Percentiles rank a stretch among this genome's conserved stretches.
Evolutionary conservation across 2,113 vertebrate species (phyloP).

Genomic region (Phrynosoma blainvillii): DNA sequence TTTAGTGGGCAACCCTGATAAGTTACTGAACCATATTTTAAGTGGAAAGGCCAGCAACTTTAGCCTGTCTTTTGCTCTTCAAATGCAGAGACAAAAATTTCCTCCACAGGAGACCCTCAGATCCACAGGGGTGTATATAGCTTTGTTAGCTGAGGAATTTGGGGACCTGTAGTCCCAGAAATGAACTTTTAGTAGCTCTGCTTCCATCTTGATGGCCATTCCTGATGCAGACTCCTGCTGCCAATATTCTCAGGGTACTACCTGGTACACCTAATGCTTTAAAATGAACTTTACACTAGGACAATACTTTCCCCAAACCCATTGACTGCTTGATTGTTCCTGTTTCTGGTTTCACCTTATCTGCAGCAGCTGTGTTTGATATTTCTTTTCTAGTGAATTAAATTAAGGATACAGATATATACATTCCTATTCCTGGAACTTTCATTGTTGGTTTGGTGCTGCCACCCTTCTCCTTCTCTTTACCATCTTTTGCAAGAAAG

Average conservation of each 20-base stretch:
- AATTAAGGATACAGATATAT: background rate
- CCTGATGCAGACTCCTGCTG: too few species aligned
- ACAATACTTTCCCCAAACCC: too few species aligned
- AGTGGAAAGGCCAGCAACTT: background rate
- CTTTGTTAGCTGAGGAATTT: too few species aligned
- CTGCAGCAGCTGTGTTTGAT: background rate
- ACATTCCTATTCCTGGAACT: background rate
- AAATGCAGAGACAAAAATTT: background rate
- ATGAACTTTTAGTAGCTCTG: too few species aligned
- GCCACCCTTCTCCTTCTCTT: background rate
- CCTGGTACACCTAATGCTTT: too few species aligned
- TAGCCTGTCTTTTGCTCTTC: background rate
- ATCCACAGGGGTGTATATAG: too few species aligned
- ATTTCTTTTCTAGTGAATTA: background rate
- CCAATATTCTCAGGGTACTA: too few species aligned
- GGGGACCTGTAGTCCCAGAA: too few species aligned
- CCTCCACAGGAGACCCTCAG: background rate
- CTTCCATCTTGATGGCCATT: too few species aligned
- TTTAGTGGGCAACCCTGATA: background rate
- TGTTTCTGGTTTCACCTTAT: background rate
- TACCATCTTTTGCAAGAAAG: background rate
- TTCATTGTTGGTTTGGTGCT: background rate
- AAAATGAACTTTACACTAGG: too few species aligned
- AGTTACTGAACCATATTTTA: background rate
- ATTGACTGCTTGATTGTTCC: background rate